These are phyloP conservation scores for Myripristis murdjan DNA, from an alignment of 2,797 vertebrate genomes.

Conservation along the genomic window DNA sequence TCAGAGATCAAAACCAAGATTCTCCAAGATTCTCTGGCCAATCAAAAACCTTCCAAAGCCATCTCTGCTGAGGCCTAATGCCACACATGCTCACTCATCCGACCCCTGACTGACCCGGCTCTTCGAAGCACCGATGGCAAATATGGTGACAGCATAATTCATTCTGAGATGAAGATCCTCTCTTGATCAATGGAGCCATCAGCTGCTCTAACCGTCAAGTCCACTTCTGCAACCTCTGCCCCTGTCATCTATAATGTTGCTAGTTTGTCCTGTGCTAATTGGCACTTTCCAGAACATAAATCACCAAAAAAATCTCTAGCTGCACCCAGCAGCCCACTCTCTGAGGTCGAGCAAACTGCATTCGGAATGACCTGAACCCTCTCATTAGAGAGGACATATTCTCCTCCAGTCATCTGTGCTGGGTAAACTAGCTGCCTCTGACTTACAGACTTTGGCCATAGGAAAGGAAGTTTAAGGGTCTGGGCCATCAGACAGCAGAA, in stretches of 20 bases:
- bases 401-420: slow-evolving; percentile 51
- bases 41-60: slow-evolving; percentile 65
- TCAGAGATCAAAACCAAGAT: slow-evolving; percentile 63
- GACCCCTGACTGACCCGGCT: slow-evolving; percentile 79
- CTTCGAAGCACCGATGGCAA: slow-evolving; percentile 73
- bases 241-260: slow-evolving; percentile 76
- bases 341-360: slow-evolving; percentile 64
- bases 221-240: slow-evolving; percentile 74
- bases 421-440: slow-evolving; percentile 38
- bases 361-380: slow-evolving; percentile 71
- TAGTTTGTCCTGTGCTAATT: slow-evolving; percentile 85
- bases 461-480: slow-evolving; percentile 12
- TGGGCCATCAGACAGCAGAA: no score
- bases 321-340: slow-evolving; percentile 50
- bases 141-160: slow-evolving; percentile 74
- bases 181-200: slow-evolving; percentile 86
- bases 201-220: slow-evolving; percentile 74
- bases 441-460: slow-evolving; percentile 16
- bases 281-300: slow-evolving; percentile 83
- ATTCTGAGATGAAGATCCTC: slow-evolving; percentile 78
- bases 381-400: slow-evolving; percentile 77
- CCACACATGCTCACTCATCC: slow-evolving; percentile 59
- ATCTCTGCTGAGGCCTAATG: slow-evolving; percentile 55
- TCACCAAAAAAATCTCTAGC: slow-evolving; percentile 74
- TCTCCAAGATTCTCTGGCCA: slow-evolving; percentile 58